Conservation (phyloP, 2,797 vertebrate genomes). For the Enteromius paludinosus region DNA sequence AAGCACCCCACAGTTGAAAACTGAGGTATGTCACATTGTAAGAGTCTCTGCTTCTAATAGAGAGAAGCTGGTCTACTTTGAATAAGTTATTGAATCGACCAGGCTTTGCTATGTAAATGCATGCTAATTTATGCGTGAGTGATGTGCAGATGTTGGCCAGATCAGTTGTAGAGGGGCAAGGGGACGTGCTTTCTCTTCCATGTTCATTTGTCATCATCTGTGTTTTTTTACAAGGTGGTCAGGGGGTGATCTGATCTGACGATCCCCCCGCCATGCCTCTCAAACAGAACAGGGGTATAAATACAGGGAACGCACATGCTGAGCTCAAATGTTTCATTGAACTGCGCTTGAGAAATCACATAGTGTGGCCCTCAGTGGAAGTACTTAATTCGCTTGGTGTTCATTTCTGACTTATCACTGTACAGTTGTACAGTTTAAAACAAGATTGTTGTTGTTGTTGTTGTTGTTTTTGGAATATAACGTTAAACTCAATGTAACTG, state of each 20-base stretch:
- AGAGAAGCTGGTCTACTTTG: constrained; percentile 38
- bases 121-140: constrained; percentile 51
- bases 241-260: constrained; percentile 16
- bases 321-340: neutral
- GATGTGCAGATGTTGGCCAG: constrained; percentile 39
- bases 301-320: neutral
- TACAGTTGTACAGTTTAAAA: neutral
- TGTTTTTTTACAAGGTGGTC: constrained; percentile 31
- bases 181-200: constrained; percentile 47
- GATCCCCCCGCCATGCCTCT: neutral
- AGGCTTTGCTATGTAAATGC: constrained; percentile 54
- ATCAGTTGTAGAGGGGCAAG: constrained; percentile 51
- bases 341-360: neutral
- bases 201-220: constrained; percentile 54
- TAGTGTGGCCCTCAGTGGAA: neutral
- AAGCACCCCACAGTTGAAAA: neutral
- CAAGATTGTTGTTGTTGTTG: too few relatives aligned
- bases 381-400: neutral
- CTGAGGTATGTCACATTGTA: neutral
- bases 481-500: neutral
- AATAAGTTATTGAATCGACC: constrained; percentile 44
- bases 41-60: constrained; percentile 33
- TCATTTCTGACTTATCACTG: neutral
- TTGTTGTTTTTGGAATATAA: neutral
- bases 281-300: neutral